Base-by-base conservation (phyloP, 2,113 vertebrate species). In the Odontophorus gujanensis region DNA sequence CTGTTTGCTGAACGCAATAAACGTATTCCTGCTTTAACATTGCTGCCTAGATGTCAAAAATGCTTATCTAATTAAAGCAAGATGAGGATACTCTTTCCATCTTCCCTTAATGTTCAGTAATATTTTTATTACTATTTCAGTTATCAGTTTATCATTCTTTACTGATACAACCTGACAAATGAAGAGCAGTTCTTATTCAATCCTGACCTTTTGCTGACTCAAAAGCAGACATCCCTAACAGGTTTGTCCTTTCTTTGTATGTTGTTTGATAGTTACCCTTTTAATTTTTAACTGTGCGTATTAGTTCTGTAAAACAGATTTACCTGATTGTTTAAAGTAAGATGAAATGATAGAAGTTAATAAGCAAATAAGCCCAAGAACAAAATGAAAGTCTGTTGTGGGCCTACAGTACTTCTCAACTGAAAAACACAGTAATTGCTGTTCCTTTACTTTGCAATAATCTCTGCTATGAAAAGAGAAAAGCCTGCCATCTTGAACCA, bases 101-200 rank as follows among this genome's bases (percentile, higher is more conserved):
- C 76, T 90, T 71, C 4, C 12, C 77, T 82, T 42, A 40, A 55
- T 19, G 26, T 16, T 19, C n/a, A 32, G 13, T 67, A 63, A 63
- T 4, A 20, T 30, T 89, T 95, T 74, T 59, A 40, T 22, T 77
- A 16, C 7, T 65, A 7, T 11, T 81, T 90, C 47, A 66, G 11
- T 59, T 10, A 63, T 25, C 12, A 4, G 47, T 78, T 74, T 59
- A 19, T 81, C 62, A 45, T 3, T 65, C 30, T 38, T 58, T 24
- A 34, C 13, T 40, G n/a, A 58, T 36, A 12, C 7, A 28, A 48
- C 74, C 34, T 0, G 0, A 8, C 4, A 5, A 80, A 67, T 8
- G 14, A 22, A 74, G 13, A 77, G 19, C 45, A 36, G 20, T 34
- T 6, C 19, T 81, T 58, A 18, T 8, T 71, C 24, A 21, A 26